Evolutionary conservation across 2,888 invertebrate genomes (phyloP).

Genomic region (Trachelus tabidus): DNA sequence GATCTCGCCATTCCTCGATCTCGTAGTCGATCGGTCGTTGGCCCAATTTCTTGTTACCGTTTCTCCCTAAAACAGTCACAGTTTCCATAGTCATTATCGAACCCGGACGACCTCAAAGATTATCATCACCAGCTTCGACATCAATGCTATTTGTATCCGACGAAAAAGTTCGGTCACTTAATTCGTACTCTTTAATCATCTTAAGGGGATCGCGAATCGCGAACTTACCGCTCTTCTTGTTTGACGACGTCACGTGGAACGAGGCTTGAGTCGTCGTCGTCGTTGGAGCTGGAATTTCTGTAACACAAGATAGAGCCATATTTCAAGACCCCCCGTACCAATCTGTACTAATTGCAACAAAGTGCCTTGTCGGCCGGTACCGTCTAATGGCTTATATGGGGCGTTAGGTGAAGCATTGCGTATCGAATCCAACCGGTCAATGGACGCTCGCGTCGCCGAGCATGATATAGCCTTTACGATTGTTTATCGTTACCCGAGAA

Average conservation of each 20-base stretch:
- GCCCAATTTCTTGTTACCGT: conserved; percentile 70
- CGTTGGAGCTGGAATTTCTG: conserved; percentile 89
- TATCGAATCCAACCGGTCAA: background rate
- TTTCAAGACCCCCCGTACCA: background rate
- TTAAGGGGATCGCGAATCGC: background rate
- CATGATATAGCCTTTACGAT: background rate
- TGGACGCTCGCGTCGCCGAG: background rate
- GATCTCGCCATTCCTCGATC: conserved; percentile 80
- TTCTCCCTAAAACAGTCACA: conserved; percentile 66
- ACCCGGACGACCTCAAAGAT: background rate
- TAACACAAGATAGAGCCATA: conserved; percentile 40
- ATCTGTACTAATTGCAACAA: background rate
- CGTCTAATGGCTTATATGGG: background rate
- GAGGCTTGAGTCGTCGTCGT: conserved; percentile 74
- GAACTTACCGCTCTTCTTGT: conserved; percentile 74
- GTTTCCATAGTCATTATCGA: background rate
- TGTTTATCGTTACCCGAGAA: background rate
- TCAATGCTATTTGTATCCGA: background rate
- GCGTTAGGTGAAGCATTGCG: background rate
- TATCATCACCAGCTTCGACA: background rate
- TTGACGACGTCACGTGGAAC: conserved; percentile 70
- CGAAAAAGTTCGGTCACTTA: background rate
- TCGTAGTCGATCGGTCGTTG: conserved; percentile 73
- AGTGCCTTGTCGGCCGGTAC: background rate
- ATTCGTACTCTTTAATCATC: background rate